These are phyloP conservation scores for Tuberolachnus salignus DNA, from an alignment of 2,888 invertebrate genomes.

Conservation along the genomic window DNA sequence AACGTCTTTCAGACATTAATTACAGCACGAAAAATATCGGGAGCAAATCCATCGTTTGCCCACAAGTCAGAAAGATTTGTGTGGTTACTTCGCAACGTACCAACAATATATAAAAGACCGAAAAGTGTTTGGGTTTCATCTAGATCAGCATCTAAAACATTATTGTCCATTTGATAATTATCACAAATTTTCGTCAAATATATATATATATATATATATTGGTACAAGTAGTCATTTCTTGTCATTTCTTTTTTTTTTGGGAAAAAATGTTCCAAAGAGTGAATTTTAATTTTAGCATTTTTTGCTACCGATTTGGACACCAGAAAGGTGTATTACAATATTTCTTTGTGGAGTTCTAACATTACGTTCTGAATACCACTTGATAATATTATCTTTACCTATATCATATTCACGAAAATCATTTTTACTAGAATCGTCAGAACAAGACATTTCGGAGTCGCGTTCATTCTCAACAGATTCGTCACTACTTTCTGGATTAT, in stretches of 20 bases:
- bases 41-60: slow-evolving; percentile 34
- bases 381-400: slow-evolving; percentile 35
- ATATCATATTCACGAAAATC: slow-evolving; percentile 26
- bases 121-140: slow-evolving; percentile 35
- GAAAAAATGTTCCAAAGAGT: slow-evolving; percentile 38
- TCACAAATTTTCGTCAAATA: slow-evolving; percentile 26
- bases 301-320: slow-evolving; percentile 23
- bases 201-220: no score
- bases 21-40: no score
- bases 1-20: no score
- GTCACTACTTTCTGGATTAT: no score
- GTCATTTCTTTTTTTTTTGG: slow-evolving; percentile 8
- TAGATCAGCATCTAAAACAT: slow-evolving; percentile 31
- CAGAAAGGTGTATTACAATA: no score
- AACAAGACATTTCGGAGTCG: slow-evolving; percentile 21
- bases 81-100: slow-evolving; percentile 29
- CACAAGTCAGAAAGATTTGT: slow-evolving; percentile 28
- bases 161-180: slow-evolving; percentile 7
- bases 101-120: slow-evolving; percentile 41
- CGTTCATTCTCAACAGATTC: not conserved
- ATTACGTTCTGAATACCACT: slow-evolving; percentile 27
- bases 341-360: no score
- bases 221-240: slow-evolving; percentile 35
- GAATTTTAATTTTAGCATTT: slow-evolving; percentile 39
- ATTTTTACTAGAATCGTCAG: slow-evolving; percentile 15